phyloP scores from a whole-genome alignment of 2,113 vertebrate species.

The Rhegmatorhina hoffmannsi region DNA sequence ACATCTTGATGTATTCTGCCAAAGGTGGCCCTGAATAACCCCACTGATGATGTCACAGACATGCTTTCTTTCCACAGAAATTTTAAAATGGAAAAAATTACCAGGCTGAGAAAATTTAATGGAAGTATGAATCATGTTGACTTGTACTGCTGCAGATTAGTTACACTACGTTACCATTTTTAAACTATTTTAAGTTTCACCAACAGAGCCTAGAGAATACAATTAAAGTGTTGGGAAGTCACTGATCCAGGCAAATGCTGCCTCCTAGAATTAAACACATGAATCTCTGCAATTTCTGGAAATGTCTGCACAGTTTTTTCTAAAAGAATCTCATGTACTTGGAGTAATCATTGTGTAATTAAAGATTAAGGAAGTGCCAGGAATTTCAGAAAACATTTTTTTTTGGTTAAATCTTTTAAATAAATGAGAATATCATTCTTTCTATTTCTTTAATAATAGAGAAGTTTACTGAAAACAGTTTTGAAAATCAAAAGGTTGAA shows the following conservation, averaged over 20 bases:
- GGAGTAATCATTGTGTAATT: not conserved
- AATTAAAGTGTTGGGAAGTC: not conserved
- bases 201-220: not conserved
- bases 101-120: not conserved
- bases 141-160: conserved; percentile 2
- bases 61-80: not conserved
- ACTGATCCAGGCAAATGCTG: not conserved
- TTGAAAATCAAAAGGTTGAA: not conserved
- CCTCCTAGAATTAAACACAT: not conserved
- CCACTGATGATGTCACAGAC: not conserved
- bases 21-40: not conserved
- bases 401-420: not conserved
- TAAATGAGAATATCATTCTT: not conserved
- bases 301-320: not conserved
- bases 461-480: not conserved
- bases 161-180: not conserved
- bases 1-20: not conserved
- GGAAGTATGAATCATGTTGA: conserved; percentile 24
- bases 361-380: not conserved
- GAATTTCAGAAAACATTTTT: not conserved
- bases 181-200: conserved; percentile 7
- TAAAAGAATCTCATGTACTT: not conserved
- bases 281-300: not conserved
- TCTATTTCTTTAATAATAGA: not conserved
- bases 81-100: not conserved